Evolutionary conservation across 92 coral and sea anemone genomes (phyloP), one percentile per base, ranked within the genome.

Genomic region (Porites lobata): DNA sequence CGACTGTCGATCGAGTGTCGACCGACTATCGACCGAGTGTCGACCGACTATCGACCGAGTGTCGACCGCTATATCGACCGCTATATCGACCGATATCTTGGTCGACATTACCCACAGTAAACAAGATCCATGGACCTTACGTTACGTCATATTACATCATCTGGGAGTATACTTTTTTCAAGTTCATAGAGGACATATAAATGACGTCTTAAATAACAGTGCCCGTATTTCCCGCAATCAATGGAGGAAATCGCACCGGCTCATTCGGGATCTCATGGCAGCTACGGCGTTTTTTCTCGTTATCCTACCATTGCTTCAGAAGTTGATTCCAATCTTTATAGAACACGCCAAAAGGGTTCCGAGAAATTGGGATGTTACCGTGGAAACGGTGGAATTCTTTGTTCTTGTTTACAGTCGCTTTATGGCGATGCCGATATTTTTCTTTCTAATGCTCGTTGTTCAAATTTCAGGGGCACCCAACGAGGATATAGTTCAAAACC

Each of bases 71-170:
- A n/a, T n/a, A n/a, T n/a, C n/a, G n/a, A n/a, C n/a, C n/a, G n/a
- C n/a, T n/a, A n/a, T n/a, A n/a, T n/a, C n/a, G n/a, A n/a, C n/a
- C n/a, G n/a, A n/a, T n/a, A n/a, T n/a, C n/a, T n/a, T n/a, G n/a
- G n/a, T n/a, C n/a, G n/a, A n/a, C n/a, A n/a, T n/a, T n/a, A n/a
- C n/a, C n/a, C n/a, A n/a, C n/a, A n/a, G n/a, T n/a, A n/a, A n/a
- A n/a, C n/a, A n/a, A n/a, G n/a, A n/a, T n/a, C n/a, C n/a, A n/a
- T 90, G 93, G 93, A 90, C 91, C 2, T 67, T 90, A 14, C 91
- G 91, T 8, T 86, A 90, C 38, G 87, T 90, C 22, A 77, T 90
- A 5, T 69, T 90, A 17, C 84, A 90, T 52, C 91, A 90, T 29
- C 83, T 90, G 11, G 93, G 93, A 50, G 20, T 90, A 65, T 81